These are phyloP conservation scores for Cavia aperea DNA, from an alignment of 2,113 vertebrate species.

Conservation along the genomic window DNA sequence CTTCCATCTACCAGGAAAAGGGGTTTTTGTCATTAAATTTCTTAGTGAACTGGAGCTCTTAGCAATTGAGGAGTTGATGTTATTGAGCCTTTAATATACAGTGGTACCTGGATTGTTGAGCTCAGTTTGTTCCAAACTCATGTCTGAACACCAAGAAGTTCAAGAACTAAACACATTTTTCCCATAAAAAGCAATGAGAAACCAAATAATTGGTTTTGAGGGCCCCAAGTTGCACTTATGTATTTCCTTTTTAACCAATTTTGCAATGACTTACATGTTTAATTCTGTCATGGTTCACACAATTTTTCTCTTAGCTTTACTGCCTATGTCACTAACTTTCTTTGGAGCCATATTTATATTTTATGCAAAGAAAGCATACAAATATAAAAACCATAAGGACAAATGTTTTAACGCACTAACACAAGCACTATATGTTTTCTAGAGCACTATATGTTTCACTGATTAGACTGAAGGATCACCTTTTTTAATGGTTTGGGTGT, in stretches of 20 bases:
- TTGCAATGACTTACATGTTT: background rate
- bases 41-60: background rate
- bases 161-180: background rate
- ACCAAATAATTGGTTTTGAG: background rate
- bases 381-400: background rate
- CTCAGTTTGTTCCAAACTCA: background rate
- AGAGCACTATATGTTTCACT: background rate
- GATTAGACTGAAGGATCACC: background rate
- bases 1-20: background rate
- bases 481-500: too few species aligned
- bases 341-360: background rate
- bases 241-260: background rate
- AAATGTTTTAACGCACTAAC: background rate
- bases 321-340: background rate
- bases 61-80: background rate
- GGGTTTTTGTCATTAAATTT: background rate
- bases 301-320: background rate
- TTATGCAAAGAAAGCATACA: background rate
- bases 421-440: background rate
- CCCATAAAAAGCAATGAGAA: background rate
- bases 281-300: background rate
- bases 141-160: background rate
- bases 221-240: background rate
- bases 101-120: background rate
- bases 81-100: background rate